Evolutionary conservation across 2,113 vertebrate species (phyloP).

Genomic region (Catharus fuscescens): DNA sequence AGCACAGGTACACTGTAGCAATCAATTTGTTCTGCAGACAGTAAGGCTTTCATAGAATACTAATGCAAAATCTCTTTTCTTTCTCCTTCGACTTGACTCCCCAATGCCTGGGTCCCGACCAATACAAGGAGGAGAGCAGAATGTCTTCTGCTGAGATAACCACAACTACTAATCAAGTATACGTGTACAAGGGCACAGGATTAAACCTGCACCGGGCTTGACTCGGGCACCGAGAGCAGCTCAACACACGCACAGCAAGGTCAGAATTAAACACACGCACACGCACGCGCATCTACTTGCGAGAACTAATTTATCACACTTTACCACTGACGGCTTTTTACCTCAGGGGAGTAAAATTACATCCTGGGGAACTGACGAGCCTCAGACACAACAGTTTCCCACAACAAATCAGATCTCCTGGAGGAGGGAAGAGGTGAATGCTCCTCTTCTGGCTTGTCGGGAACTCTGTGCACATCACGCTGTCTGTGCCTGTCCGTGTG

Average conservation of each 20-base stretch:
- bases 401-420: slow-evolving; percentile 43
- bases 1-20: slow-evolving; percentile 95
- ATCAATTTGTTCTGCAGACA: slow-evolving; percentile 98
- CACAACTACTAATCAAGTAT: slow-evolving; percentile 94
- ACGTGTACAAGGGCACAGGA: slow-evolving; percentile 89
- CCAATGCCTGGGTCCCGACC: slow-evolving; percentile 86
- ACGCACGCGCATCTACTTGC: slow-evolving; percentile 64
- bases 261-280: slow-evolving; percentile 75
- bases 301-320: slow-evolving; percentile 83
- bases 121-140: slow-evolving; percentile 85
- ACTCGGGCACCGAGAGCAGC: slow-evolving; percentile 81
- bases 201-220: slow-evolving; percentile 88
- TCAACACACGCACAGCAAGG: slow-evolving; percentile 75
- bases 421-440: background rate
- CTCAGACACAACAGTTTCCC: slow-evolving; percentile 62
- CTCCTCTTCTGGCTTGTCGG: background rate
- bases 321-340: slow-evolving; percentile 78
- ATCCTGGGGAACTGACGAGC: slow-evolving; percentile 66
- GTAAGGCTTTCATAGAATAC: slow-evolving; percentile 89
- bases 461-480: fast-evolving
- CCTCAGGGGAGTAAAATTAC: slow-evolving; percentile 77
- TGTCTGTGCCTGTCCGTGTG: background rate
- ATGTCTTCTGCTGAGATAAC: slow-evolving; percentile 92
- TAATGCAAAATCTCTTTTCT: slow-evolving; percentile 87
- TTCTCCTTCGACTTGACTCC: slow-evolving; percentile 88